Base-by-base conservation (phyloP, 2,113 vertebrate genomes). In the Poeciliopsis retropinna region DNA sequence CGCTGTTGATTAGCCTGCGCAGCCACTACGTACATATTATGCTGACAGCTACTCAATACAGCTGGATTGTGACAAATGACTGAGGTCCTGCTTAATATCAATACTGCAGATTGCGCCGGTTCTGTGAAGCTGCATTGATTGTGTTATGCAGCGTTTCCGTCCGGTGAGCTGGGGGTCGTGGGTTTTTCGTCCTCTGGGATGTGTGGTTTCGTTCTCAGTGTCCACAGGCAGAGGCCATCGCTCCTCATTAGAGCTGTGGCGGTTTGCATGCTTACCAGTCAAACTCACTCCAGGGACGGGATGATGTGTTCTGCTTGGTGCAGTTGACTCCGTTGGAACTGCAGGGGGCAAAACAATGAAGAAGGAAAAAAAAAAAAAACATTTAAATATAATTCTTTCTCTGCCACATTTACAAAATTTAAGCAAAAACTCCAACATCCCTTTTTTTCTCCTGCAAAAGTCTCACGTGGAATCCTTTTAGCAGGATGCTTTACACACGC, bases 261-360 rank as follows among this genome's bases (percentile, higher is more conserved):
- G 13, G 64, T 67, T 51, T 30, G 62, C n/a, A 73, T 81, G 78
- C 94, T 95, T 91, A 95, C 95, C 95, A 95, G 85, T 95, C 94
- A 85, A 95, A 95, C 78, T 92, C 93, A 70, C 85, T 93, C 91
- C 87, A 90, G 76, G 82, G 92, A 73, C 90, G 95, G 41, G 90
- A 81, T 22, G 95, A 94, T 61, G 89, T 80, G 86, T 95, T 95
- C 85, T 92, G 94, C 87, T 92, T 94, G 77, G 93, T 94, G 81
- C 94, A 95, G 85, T 93, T 95, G 44, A 85, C 81, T 70, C 94
- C 94, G 32, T 79, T 93, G 74, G 82, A 67, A 61, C 95, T 96
- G 88, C 34, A 76, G 51, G 30, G 64, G 41, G 74, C 14, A 37
- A 73, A 66, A 39, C 76, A 80, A 67, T 64, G 9, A 2, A 31